A percentile compares a stretch with the other conserved stretches of the same genome.
Evolutionary conservation across 2,797 vertebrate species (phyloP).

Genomic region (Artibeus jamaicensis): DNA sequence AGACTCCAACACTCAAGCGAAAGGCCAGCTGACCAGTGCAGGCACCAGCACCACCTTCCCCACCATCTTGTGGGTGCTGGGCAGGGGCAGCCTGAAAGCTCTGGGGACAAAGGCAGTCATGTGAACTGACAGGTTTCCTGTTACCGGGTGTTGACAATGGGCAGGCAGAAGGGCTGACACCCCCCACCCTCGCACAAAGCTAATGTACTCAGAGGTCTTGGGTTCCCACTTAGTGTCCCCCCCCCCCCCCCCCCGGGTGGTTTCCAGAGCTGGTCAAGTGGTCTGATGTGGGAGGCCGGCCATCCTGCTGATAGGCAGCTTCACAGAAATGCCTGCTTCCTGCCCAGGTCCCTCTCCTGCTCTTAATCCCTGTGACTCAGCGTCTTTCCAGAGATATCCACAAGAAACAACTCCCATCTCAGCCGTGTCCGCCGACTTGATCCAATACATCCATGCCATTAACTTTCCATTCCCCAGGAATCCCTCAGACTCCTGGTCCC

Average conservation of each 20-base stretch:
- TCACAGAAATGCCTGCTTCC: background rate
- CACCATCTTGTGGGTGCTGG: fast-evolving
- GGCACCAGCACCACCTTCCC: background rate
- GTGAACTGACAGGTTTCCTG: background rate
- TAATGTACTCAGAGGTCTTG: background rate
- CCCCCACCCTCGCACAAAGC: background rate
- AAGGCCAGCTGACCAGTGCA: background rate
- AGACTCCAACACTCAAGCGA: background rate
- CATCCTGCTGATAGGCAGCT: background rate
- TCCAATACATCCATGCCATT: background rate
- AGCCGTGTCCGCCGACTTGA: background rate
- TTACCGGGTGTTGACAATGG: background rate
- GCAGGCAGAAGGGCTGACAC: background rate
- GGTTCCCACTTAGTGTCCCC: background rate
- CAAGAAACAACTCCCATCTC: background rate
- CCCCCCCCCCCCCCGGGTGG: too few relatives aligned
- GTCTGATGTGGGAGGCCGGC: background rate
- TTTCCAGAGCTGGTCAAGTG: background rate
- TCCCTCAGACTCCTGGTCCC: background rate
- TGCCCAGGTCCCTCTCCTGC: background rate
- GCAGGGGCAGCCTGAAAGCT: background rate
- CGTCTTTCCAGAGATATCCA: background rate
- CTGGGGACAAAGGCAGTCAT: too few relatives aligned
- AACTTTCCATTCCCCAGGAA: background rate
- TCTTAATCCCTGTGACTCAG: background rate